These are phyloP conservation scores for Pelodytes ibericus DNA, from an alignment of 2,797 vertebrate genomes.

Conservation along the genomic window DNA sequence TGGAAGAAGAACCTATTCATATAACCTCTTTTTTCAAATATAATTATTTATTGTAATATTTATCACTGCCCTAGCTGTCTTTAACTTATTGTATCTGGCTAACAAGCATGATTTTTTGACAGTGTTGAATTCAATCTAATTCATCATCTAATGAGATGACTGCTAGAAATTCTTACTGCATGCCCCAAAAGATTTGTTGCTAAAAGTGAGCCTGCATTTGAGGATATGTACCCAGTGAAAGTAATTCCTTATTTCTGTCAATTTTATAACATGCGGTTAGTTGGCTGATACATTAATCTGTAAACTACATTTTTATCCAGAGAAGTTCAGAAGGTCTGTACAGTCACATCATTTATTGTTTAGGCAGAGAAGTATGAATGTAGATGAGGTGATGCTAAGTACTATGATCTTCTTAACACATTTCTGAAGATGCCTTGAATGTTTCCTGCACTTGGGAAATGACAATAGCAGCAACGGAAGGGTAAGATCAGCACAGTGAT, in stretches of 20 bases:
- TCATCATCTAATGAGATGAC: too few relatives aligned
- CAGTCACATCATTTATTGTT: slow-evolving; percentile 47
- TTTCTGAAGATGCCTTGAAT: slow-evolving; percentile 51
- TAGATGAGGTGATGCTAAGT: slow-evolving; percentile 53
- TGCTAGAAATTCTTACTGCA: too few relatives aligned
- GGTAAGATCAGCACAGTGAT: slow-evolving; percentile 39
- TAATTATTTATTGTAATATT: too few relatives aligned
- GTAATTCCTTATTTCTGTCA: slow-evolving; percentile 1
- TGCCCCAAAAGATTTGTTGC: too few relatives aligned
- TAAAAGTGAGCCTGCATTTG: too few relatives aligned
- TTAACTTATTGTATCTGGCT: too few relatives aligned
- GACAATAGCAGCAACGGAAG: slow-evolving; percentile 54
- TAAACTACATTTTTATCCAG: slow-evolving; percentile 15
- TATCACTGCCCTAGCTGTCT: too few relatives aligned
- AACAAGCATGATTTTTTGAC: too few relatives aligned
- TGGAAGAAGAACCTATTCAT: too few relatives aligned
- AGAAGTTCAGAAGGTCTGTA: slow-evolving; percentile 27
- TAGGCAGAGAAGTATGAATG: slow-evolving; percentile 14
- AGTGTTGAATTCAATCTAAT: too few relatives aligned
- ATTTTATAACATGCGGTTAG: background rate
- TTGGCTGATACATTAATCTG: slow-evolving; percentile 1
- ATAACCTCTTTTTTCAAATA: too few relatives aligned
- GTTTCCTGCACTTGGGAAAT: slow-evolving; percentile 54
- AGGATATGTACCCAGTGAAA: background rate
- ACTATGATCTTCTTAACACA: slow-evolving; percentile 53